Percentiles rank a stretch among this genome's conserved stretches.
Evolutionary conservation across 2,113 vertebrate genomes (phyloP).

Genomic region (Stegastes partitus): DNA sequence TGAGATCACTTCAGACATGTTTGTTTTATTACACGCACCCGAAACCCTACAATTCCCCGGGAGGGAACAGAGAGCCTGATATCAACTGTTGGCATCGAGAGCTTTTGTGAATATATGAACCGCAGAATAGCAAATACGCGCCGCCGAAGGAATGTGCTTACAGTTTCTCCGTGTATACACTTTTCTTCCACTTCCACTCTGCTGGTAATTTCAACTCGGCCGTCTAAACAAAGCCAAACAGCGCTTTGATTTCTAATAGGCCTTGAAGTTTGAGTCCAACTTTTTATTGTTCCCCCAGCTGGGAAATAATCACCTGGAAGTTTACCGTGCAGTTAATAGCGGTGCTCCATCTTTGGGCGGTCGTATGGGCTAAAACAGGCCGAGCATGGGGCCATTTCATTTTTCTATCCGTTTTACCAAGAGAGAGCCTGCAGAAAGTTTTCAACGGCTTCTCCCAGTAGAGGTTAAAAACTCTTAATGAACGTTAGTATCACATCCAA

Average conservation of each 20-base stretch:
- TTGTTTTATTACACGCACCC: slow-evolving; percentile 35
- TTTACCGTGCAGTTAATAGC: slow-evolving; percentile 29
- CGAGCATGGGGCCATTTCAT: not conserved
- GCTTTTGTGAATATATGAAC: slow-evolving; percentile 9
- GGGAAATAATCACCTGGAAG: slow-evolving; percentile 33
- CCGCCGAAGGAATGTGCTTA: slow-evolving; percentile 11
- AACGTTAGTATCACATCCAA: slow-evolving; percentile 8
- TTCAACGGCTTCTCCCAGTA: not conserved
- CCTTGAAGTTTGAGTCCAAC: slow-evolving; percentile 15
- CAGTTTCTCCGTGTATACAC: slow-evolving; percentile 5
- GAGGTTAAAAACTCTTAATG: slow-evolving; percentile 11
- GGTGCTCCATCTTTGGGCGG: slow-evolving; percentile 24
- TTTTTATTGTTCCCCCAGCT: slow-evolving; percentile 19
- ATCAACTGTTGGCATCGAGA: slow-evolving; percentile 30
- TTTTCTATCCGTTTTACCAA: slow-evolving; percentile 29
- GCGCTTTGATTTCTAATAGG: slow-evolving; percentile 33
- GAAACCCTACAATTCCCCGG: slow-evolving; percentile 11
- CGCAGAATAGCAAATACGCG: slow-evolving; percentile 18
- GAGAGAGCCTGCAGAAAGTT: slow-evolving; percentile 13
- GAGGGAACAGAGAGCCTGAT: slow-evolving; percentile 30
- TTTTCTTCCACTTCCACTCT: not conserved
- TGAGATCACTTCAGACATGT: slow-evolving; percentile 48
- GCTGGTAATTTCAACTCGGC: slow-evolving; percentile 19
- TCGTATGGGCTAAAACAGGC: slow-evolving; percentile 19
- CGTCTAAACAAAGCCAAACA: slow-evolving; percentile 10